Percentiles rank a stretch among this genome's conserved stretches.
Evolutionary conservation across 2,113 vertebrate genomes (phyloP).

Genomic region (Colius striatus): DNA sequence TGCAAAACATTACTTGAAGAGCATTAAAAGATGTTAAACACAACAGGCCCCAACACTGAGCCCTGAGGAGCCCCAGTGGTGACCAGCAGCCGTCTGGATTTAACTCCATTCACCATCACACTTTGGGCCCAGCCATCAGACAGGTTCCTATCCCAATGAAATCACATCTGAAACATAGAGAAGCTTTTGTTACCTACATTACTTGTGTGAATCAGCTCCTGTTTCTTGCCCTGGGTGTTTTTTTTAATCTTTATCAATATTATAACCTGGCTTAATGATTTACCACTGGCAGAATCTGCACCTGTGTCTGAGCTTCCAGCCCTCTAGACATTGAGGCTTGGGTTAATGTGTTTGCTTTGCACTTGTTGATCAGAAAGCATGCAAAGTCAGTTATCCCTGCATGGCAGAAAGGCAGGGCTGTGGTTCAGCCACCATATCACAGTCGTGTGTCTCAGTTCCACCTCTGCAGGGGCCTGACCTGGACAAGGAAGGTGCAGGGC

Average conservation of each 20-base stretch:
- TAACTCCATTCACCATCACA: neutral
- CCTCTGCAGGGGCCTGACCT: neutral
- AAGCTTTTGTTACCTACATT: neutral
- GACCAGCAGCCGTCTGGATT: fast-evolving
- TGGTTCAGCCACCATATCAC: neutral
- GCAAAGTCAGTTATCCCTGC: neutral
- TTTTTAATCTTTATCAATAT: neutral
- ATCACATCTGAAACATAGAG: neutral
- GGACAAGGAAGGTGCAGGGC: neutral
- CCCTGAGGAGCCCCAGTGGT: neutral
- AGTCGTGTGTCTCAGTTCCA: neutral
- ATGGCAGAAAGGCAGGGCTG: neutral
- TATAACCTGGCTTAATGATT: neutral
- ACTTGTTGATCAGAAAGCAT: neutral
- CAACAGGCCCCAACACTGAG: neutral
- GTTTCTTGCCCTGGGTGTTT: neutral
- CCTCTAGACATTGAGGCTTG: neutral
- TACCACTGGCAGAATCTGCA: neutral
- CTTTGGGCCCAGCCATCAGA: neutral
- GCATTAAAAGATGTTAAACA: neutral
- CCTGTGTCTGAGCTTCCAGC: neutral
- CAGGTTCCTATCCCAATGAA: neutral
- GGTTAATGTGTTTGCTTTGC: neutral
- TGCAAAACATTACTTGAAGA: neutral
- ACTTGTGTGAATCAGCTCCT: neutral